A percentile compares a stretch with the other conserved stretches of the same genome.
Conservation (phyloP, 2,797 vertebrate species). For the Benthosema pterotum region DNA sequence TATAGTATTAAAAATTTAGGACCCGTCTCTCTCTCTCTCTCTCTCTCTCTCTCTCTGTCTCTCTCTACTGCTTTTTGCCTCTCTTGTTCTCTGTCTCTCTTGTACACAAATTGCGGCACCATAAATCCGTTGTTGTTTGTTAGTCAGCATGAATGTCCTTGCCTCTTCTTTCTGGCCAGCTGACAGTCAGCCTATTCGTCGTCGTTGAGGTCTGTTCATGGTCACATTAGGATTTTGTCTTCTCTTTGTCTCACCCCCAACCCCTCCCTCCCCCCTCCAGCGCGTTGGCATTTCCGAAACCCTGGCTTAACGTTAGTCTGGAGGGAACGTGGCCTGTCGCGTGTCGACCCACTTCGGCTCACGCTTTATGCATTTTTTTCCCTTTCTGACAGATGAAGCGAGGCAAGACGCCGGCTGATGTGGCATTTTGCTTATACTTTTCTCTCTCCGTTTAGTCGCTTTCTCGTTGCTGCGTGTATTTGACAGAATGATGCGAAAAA, state of each 20-base stretch:
- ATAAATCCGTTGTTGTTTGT: slow-evolving; percentile 9
- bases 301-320: slow-evolving; percentile 3
- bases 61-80: not conserved
- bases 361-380: not conserved
- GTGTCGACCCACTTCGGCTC: not conserved
- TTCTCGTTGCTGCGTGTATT: not conserved
- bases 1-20: no score
- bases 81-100: not conserved
- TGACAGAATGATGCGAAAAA: slow-evolving; percentile 1
- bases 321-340: not conserved
- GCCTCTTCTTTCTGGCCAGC: slow-evolving; percentile 33
- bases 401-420: not conserved
- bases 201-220: slow-evolving; percentile 47
- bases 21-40: not conserved
- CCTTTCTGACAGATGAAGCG: not conserved
- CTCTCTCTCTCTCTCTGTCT: no score
- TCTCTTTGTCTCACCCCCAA: slow-evolving; percentile 1
- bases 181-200: slow-evolving; percentile 52
- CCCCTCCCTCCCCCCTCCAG: not conserved
- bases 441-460: slow-evolving; percentile 2
- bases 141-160: slow-evolving; percentile 32
- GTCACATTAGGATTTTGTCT: slow-evolving; percentile 11
- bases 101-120: no score
- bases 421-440: slow-evolving; percentile 19
- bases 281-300: slow-evolving; percentile 17